Percentiles rank a stretch among this genome's conserved stretches.
These are phyloP conservation scores for Drosophila parthenogenetica DNA, from an alignment of 2,888 invertebrate genomes.

Conservation along the genomic window DNA sequence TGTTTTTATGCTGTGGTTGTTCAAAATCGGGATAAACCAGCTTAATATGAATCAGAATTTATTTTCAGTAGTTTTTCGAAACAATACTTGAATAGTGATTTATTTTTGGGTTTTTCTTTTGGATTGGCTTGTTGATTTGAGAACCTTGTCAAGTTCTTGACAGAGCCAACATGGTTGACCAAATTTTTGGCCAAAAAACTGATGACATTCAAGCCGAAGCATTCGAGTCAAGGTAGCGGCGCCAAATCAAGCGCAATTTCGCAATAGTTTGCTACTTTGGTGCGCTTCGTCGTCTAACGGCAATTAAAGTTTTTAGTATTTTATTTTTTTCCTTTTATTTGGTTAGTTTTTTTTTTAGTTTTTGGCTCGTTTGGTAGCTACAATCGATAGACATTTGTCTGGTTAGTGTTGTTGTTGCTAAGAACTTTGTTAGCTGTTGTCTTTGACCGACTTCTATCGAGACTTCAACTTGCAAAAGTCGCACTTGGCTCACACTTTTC, in stretches of 20 bases:
- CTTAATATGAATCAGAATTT: background rate
- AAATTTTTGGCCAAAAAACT: slow-evolving; percentile 26
- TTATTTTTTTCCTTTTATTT: background rate
- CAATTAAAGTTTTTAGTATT: slow-evolving; percentile 56
- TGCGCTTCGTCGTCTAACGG: slow-evolving; percentile 56
- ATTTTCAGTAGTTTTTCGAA: background rate
- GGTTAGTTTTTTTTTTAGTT: slow-evolving; percentile 1
- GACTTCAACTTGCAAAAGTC: slow-evolving; percentile 31
- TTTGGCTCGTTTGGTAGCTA: slow-evolving; percentile 9
- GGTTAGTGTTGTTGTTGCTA: slow-evolving; percentile 23
- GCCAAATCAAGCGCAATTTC: slow-evolving; percentile 31
- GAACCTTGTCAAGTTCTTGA: slow-evolving; percentile 43
- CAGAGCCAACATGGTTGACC: slow-evolving; percentile 19
- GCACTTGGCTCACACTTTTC: slow-evolving; percentile 16
- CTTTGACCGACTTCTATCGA: slow-evolving; percentile 71
- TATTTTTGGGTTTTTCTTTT: slow-evolving; percentile 14
- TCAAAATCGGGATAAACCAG: slow-evolving; percentile 2
- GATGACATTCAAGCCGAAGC: slow-evolving; percentile 61
- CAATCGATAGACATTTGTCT: slow-evolving; percentile 30
- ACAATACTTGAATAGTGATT: slow-evolving; percentile 5
- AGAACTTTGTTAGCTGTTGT: slow-evolving; percentile 72
- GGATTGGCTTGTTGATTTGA: background rate
- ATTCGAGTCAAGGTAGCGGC: slow-evolving; percentile 66
- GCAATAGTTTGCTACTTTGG: slow-evolving; percentile 39
- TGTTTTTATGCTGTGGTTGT: too few relatives aligned